These are phyloP conservation scores for Palloptera scutellata DNA, from an alignment of 2,888 invertebrate genomes.

Conservation along the genomic window DNA sequence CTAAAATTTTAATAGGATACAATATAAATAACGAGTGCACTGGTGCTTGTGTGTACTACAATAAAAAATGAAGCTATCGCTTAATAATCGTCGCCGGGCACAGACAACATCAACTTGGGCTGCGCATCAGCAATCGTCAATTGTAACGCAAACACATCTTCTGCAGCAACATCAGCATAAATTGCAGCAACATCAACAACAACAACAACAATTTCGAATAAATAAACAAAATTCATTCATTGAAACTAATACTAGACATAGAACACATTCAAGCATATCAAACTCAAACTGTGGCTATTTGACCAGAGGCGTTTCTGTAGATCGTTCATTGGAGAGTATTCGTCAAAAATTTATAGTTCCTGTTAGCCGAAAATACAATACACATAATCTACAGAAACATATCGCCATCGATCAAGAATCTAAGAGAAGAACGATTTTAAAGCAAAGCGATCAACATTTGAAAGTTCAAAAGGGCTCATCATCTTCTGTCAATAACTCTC, in stretches of 20 bases:
- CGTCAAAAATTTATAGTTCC: constrained; percentile 13
- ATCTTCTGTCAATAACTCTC: background rate
- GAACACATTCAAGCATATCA: constrained; percentile 11
- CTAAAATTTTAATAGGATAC: background rate
- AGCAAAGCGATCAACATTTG: background rate
- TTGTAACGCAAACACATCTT: constrained; percentile 30
- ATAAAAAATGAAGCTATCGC: constrained; percentile 49
- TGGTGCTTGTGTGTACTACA: constrained; percentile 4
- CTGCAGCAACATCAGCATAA: constrained; percentile 12
- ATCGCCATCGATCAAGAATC: constrained; percentile 31
- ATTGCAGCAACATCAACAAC: constrained; percentile 12
- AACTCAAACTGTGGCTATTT: constrained; percentile 41
- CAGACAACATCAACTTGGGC: constrained; percentile 41
- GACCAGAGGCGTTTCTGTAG: constrained; percentile 53
- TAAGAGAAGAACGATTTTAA: constrained; percentile 5
- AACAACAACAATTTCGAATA: constrained; percentile 35
- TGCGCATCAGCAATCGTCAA: constrained; percentile 23
- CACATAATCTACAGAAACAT: constrained; percentile 11
- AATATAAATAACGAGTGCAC: background rate
- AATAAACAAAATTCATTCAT: constrained; percentile 55
- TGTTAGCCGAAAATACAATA: background rate
- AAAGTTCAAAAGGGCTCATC: background rate
- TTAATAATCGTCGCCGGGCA: constrained; percentile 51
- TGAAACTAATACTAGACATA: constrained; percentile 38
- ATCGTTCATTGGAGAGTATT: constrained; percentile 51